phyloP scores from a whole-genome alignment of 2,797 vertebrate species.

The Oryzias sinensis region DNA sequence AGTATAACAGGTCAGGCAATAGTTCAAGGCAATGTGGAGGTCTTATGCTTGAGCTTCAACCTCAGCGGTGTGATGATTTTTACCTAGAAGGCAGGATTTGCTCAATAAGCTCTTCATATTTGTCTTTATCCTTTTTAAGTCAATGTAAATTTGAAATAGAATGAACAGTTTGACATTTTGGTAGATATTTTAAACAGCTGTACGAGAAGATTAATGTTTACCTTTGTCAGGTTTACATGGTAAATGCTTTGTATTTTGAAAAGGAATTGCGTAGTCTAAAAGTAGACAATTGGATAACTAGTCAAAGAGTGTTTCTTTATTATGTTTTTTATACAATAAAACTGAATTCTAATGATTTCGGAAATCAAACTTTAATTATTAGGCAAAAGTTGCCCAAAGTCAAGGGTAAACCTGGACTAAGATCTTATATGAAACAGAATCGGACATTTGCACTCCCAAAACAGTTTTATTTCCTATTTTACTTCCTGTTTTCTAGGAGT shows the following conservation, averaged over 20 bases:
- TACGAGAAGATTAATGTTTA: constrained; percentile 1
- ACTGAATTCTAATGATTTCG: too few relatives aligned
- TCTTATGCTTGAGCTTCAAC: constrained; percentile 53
- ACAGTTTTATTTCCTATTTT: too few relatives aligned
- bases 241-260: background rate
- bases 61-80: constrained; percentile 44
- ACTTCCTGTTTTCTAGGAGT: too few relatives aligned
- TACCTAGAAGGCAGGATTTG: constrained; percentile 37
- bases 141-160: constrained; percentile 24
- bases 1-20: constrained; percentile 76
- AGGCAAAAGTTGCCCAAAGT: too few relatives aligned
- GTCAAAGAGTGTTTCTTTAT: too few relatives aligned
- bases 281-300: background rate
- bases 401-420: too few relatives aligned
- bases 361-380: too few relatives aligned
- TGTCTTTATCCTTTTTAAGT: constrained; percentile 24
- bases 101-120: constrained; percentile 33
- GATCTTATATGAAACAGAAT: too few relatives aligned
- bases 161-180: constrained; percentile 40
- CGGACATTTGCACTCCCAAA: too few relatives aligned
- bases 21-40: constrained; percentile 69
- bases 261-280: constrained; percentile 9
- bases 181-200: constrained; percentile 1
- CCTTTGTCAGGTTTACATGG: background rate
- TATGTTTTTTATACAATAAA: too few relatives aligned